Conservation (phyloP, 2,888 invertebrate species). For the Iphiclides podalirius region DNA sequence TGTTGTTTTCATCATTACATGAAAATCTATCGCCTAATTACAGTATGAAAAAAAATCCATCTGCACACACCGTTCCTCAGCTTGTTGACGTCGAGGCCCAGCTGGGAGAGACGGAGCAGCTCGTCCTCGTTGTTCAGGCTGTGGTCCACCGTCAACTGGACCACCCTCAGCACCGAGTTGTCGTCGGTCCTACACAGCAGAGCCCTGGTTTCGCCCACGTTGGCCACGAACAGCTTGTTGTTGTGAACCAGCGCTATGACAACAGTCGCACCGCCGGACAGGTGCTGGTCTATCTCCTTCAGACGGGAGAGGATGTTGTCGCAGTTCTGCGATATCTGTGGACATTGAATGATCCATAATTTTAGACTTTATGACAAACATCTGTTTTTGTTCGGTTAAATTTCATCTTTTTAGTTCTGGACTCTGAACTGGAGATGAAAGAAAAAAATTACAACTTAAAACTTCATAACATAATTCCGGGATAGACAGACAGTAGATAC, state of each 20-base stretch:
- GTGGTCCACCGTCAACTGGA: conserved; percentile 92
- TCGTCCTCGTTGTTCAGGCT: conserved; percentile 93
- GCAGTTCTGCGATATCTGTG: conserved; percentile 69
- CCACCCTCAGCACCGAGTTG: conserved; percentile 86
- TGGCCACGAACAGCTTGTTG: conserved; percentile 90
- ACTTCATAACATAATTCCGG: no score
- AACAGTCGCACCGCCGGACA: conserved; percentile 91
- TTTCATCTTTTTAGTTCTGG: no score
- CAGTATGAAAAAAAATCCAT: no score
- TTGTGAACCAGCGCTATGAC: conserved; percentile 89
- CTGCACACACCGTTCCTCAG: conserved; percentile 81
- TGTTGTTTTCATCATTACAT: no score
- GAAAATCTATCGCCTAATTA: no score
- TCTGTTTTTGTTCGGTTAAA: no score
- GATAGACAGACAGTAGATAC: no score
- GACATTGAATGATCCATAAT: background rate
- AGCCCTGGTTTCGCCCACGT: conserved; percentile 88
- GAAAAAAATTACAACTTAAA: no score
- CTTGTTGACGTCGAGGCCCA: conserved; percentile 86
- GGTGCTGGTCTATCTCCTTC: conserved; percentile 86
- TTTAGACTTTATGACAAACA: no score
- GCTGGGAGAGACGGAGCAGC: conserved; percentile 85
- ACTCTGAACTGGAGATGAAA: no score
- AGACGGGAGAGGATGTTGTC: conserved; percentile 81
- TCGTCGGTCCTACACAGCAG: conserved; percentile 88